Percentiles rank a stretch among this genome's conserved stretches.
Conservation (phyloP, 2,113 vertebrate species). For the Anguilla japonica region DNA sequence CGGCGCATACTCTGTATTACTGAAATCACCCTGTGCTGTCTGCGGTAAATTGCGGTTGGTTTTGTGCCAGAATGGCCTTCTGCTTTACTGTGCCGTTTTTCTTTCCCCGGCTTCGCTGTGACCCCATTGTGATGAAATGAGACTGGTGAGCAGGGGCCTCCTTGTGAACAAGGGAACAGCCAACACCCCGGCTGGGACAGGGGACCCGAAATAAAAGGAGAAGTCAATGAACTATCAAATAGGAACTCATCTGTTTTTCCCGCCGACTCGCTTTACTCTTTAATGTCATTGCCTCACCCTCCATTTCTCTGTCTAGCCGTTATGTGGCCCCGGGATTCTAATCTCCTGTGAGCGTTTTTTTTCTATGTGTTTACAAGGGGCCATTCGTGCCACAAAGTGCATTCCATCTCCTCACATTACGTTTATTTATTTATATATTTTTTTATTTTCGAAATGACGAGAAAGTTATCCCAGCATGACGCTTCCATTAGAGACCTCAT, state of each 20-base stretch:
- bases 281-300: constrained; percentile 67
- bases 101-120: constrained; percentile 34
- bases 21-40: constrained; percentile 42
- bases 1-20: constrained; percentile 54
- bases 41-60: constrained; percentile 65
- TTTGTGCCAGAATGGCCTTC: constrained; percentile 32
- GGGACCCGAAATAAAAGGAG: constrained; percentile 69
- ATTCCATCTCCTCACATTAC: constrained; percentile 44
- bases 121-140: constrained; percentile 54
- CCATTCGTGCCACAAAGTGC: constrained; percentile 63
- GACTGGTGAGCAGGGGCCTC: constrained; percentile 40
- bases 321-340: constrained; percentile 61
- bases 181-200: constrained; percentile 34
- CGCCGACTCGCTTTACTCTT: constrained; percentile 67
- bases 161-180: constrained; percentile 38
- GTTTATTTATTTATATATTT: constrained; percentile 29
- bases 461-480: constrained; percentile 63
- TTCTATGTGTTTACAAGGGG: constrained; percentile 50
- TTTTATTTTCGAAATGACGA: constrained; percentile 54
- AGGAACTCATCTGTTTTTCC: constrained; percentile 82
- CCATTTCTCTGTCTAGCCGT: constrained; percentile 55
- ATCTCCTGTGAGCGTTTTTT: constrained; percentile 60
- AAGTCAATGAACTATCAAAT: constrained; percentile 89
- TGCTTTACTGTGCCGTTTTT: constrained; percentile 38
- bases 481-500: constrained; percentile 62